Percentiles rank a stretch among this genome's conserved stretches.
phyloP scores from a whole-genome alignment of 2,113 vertebrate species.

The Salvelinus sp. region DNA sequence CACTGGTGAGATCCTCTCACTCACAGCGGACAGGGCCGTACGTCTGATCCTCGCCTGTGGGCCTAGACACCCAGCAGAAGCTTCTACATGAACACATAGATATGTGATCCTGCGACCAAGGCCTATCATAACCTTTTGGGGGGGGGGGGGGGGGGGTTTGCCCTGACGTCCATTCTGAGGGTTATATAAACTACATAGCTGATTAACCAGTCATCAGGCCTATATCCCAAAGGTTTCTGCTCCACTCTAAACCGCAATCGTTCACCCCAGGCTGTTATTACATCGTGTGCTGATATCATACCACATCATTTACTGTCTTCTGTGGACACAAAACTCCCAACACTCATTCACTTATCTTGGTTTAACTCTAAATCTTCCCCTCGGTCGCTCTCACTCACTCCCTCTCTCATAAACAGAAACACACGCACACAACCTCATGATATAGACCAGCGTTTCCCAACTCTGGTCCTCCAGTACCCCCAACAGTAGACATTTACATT shows the following conservation, averaged over 20 bases:
- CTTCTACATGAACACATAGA: neutral
- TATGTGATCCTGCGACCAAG: neutral
- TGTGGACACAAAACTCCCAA: neutral
- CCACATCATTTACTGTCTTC: too few relatives aligned
- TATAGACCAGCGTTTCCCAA: conserved; percentile 52
- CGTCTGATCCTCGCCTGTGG: conserved; percentile 47
- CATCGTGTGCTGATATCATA: too few relatives aligned
- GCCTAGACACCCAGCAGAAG: neutral
- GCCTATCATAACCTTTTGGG: too few relatives aligned
- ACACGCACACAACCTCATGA: neutral
- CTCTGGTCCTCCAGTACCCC: too few relatives aligned
- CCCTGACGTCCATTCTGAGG: too few relatives aligned
- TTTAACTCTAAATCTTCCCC: neutral
- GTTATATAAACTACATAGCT: too few relatives aligned
- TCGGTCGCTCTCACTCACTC: neutral
- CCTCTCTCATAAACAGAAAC: neutral
- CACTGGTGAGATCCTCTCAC: conserved; percentile 39
- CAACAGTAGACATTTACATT: too few relatives aligned
- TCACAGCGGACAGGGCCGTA: conserved; percentile 18
- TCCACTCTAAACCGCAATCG: too few relatives aligned
- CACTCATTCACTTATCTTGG: neutral
- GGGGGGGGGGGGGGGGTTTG: too few relatives aligned
- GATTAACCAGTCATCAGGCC: too few relatives aligned
- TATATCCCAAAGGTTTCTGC: too few relatives aligned
- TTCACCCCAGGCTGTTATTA: too few relatives aligned